Evolutionary conservation across 2,888 invertebrate species (phyloP), one percentile per base, ranked within the genome.

Genomic region (Pinctada fucata): DNA sequence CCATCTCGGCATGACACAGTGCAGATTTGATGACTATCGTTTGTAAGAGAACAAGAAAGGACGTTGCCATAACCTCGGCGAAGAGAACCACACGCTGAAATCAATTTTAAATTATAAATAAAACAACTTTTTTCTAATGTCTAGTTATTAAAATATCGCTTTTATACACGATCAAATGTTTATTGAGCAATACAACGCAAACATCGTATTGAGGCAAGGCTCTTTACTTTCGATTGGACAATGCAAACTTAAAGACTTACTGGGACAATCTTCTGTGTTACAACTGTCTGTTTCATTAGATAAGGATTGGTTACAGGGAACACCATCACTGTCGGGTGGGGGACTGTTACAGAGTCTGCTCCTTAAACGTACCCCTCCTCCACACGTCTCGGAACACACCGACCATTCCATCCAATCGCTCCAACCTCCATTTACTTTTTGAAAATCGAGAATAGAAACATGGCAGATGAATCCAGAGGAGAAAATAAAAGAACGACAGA

Each of bases 281-380:
- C 68, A 68, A 48, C 49, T n/a, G n/a, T 4, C 45, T 49, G 13
- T 13, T 47, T 68, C 68, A 16, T 13, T 68, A 8, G 68, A 48
- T 47, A 49, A 48, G 4, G 68, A 68, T 6, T 48, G n/a, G 5
- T 68, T 68, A 10, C 68, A 68, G 47, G 68, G 49, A 6, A 68
- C 50, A 10, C 68, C 68, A 4, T 68, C 68, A 13, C 49, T 48
- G 31, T 68, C 68, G 50, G 68, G 68, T 16, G 68, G 8, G 3
- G 68, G 68, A 16, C 48, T 68, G 31, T 68, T 68, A 48, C 68
- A 68, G 13, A 68, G n/a, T 68, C 68, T 68, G 5, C 49, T 68
- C n/a, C 68, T 48, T n/a, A 68, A 13, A n/a, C 16, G 13, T 47
- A 50, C 50, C 16, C 68, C 68, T 13, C 68, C 68, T 49, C 50